Percentiles rank a stretch among this genome's conserved stretches.
Evolutionary conservation across 2,797 vertebrate species (phyloP).

Genomic region (Danio albolineatus): DNA sequence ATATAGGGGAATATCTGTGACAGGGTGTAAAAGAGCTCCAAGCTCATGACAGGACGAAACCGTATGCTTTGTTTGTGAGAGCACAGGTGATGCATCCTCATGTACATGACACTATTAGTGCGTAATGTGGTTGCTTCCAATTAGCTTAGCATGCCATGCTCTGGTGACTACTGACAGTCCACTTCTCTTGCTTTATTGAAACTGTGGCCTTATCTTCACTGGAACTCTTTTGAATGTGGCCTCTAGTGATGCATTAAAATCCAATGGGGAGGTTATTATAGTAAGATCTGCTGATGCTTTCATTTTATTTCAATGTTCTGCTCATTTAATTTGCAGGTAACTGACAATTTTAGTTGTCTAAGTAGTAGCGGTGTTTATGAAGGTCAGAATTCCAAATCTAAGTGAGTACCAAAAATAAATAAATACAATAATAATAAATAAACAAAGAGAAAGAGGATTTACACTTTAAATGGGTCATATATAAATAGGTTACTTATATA

Average conservation of each 20-base stretch:
- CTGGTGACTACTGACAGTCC: slow-evolving; percentile 40
- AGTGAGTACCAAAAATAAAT: neutral
- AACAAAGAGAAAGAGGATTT: too few species aligned
- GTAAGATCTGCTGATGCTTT: neutral
- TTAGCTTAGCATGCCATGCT: slow-evolving; percentile 47
- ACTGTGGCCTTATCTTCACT: slow-evolving; percentile 30
- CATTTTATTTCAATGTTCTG: neutral
- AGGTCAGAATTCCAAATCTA: neutral
- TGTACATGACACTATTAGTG: slow-evolving; percentile 13
- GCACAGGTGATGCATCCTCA: slow-evolving; percentile 42
- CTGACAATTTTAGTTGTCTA: neutral
- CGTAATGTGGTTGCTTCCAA: slow-evolving; percentile 41
- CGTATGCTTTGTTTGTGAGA: slow-evolving; percentile 12
- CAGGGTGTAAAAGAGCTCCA: slow-evolving; percentile 23
- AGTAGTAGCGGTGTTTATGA: neutral
- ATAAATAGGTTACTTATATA: too few species aligned
- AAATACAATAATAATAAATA: too few species aligned
- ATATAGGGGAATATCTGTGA: slow-evolving; percentile 29
- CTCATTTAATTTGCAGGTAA: neutral
- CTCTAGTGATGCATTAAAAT: neutral
- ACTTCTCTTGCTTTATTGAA: slow-evolving; percentile 34
- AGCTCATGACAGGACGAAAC: slow-evolving; percentile 22
- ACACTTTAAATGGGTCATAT: too few species aligned
- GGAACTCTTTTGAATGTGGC: slow-evolving; percentile 24
- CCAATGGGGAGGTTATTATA: neutral